Conservation (phyloP, 2,113 vertebrate genomes). For the Protobothrops mucrosquamatus region DNA sequence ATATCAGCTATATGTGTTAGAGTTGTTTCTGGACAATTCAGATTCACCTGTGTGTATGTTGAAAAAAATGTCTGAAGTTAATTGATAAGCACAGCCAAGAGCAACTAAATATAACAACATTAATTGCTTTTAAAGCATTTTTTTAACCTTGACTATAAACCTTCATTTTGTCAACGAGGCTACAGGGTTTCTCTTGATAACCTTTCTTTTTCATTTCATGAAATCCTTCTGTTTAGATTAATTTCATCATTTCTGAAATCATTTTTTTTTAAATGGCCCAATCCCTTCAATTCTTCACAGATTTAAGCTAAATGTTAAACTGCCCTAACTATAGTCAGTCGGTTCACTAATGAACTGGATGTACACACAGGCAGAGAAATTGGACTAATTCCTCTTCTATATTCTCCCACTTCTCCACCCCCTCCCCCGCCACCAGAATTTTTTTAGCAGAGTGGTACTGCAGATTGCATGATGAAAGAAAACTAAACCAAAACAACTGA, state of each 20-base stretch:
- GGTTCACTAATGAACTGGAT: background rate
- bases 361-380: background rate
- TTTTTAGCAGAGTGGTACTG: background rate
- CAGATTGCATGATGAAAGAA: background rate
- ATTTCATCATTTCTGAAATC: background rate
- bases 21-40: constrained; percentile 76
- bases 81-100: background rate
- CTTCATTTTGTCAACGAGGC: background rate
- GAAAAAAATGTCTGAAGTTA: background rate
- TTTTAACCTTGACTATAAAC: background rate
- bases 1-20: constrained; percentile 85
- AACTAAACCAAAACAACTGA: background rate
- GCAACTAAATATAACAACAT: background rate
- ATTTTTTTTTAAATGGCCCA: background rate
- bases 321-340: background rate
- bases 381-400: background rate
- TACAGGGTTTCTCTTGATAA: background rate
- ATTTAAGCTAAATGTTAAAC: background rate
- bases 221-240: background rate
- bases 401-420: background rate
- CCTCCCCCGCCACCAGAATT: fast-evolving
- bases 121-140: background rate
- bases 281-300: background rate
- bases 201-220: background rate
- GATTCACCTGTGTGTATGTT: constrained; percentile 64